Evolutionary conservation across 2,888 invertebrate species (phyloP).

Genomic region (Elysia crispata): DNA sequence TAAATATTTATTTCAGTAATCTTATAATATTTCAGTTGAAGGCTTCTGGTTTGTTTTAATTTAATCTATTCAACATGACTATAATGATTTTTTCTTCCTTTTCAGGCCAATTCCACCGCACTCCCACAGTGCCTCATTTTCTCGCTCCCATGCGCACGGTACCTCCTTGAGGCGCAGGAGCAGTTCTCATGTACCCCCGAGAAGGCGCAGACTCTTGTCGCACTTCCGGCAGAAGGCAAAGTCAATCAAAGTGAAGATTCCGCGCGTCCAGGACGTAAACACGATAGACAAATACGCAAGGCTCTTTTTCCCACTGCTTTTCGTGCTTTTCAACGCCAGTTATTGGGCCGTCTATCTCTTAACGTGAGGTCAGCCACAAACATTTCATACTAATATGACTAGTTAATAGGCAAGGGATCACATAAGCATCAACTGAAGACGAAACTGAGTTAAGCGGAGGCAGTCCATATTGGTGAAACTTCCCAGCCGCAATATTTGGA

Average conservation of each 20-base stretch:
- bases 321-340: slow-evolving; percentile 94
- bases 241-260: slow-evolving; percentile 70
- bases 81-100: too few relatives aligned
- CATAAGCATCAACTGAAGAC: background rate
- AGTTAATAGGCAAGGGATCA: too few relatives aligned
- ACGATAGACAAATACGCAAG: slow-evolving; percentile 98
- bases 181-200: slow-evolving; percentile 55
- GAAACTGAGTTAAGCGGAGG: too few relatives aligned
- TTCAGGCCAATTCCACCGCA: too few relatives aligned
- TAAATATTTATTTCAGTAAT: too few relatives aligned
- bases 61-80: too few relatives aligned
- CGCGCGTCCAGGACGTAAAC: slow-evolving; percentile 91
- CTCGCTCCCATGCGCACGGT: slow-evolving; percentile 57
- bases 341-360: slow-evolving; percentile 90
- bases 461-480: too few relatives aligned
- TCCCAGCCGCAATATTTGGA: too few relatives aligned
- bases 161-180: slow-evolving; percentile 64
- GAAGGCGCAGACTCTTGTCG: slow-evolving; percentile 64
- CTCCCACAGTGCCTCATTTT: background rate
- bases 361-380: slow-evolving; percentile 29
- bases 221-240: slow-evolving; percentile 70
- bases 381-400: too few relatives aligned
- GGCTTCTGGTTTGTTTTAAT: too few relatives aligned
- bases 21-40: too few relatives aligned
- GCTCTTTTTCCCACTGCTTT: slow-evolving; percentile 95